Evolutionary conservation across 2,113 vertebrate genomes (phyloP).

Genomic region (Cyanoramphus novaezelandiae): DNA sequence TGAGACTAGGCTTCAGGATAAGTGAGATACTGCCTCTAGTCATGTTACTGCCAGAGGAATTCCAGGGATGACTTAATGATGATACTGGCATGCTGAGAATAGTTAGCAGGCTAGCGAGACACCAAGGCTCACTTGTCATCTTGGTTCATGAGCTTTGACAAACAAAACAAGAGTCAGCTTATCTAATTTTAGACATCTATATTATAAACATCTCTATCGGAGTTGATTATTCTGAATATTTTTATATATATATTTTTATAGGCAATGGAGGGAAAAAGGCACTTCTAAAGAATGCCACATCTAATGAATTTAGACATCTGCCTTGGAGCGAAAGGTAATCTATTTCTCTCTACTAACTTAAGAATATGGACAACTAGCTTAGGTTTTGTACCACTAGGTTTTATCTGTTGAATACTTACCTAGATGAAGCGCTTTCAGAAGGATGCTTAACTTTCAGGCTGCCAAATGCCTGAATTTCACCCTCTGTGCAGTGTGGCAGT

Average conservation of each 20-base stretch:
- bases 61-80: neutral
- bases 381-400: neutral
- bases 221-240: conserved; percentile 15
- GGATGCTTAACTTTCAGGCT: neutral
- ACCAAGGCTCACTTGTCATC: neutral
- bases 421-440: neutral
- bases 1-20: neutral
- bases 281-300: neutral
- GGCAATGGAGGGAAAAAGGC: neutral
- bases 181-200: neutral
- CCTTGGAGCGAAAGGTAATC: neutral
- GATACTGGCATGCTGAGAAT: neutral
- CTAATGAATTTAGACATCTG: neutral
- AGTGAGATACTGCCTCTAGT: neutral
- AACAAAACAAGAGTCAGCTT: neutral
- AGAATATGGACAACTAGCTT: neutral
- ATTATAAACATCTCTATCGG: neutral
- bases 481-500: neutral
- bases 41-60: neutral
- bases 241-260: neutral
- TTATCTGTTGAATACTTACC: neutral
- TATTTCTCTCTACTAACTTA: neutral
- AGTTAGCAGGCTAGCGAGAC: neutral
- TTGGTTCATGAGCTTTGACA: neutral
- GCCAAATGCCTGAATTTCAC: neutral